These are phyloP conservation scores for Dyspetes luteomarginatus DNA, from an alignment of 2,888 invertebrate species.

Conservation along the genomic window DNA sequence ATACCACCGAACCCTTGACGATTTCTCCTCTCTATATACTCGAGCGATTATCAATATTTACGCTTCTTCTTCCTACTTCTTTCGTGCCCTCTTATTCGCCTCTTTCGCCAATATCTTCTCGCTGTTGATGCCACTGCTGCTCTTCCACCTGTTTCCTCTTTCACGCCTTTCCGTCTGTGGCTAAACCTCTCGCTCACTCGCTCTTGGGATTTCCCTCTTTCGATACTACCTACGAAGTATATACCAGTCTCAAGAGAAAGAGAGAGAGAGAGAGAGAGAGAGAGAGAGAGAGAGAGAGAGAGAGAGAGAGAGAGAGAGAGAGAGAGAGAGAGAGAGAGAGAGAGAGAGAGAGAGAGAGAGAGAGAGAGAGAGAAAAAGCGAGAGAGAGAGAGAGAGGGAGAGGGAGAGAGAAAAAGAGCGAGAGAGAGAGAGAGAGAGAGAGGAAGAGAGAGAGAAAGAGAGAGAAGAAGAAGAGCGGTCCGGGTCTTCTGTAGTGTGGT, in stretches of 20 bases:
- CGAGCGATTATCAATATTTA: constrained; percentile 82
- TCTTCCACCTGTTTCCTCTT: constrained; percentile 79
- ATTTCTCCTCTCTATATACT: constrained; percentile 27
- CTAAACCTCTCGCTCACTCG: constrained; percentile 58
- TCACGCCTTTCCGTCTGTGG: constrained; percentile 63
- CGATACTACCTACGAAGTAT: constrained; percentile 39
- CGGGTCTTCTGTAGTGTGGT: constrained; percentile 77
- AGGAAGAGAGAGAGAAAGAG: too few species aligned
- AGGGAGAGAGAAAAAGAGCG: too few species aligned
- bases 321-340: too few species aligned
- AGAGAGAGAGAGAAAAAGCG: too few species aligned
- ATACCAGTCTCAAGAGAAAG: too few species aligned
- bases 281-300: too few species aligned
- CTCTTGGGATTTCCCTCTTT: constrained; percentile 43
- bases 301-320: too few species aligned
- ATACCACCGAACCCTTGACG: constrained; percentile 3
- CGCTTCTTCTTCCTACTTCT: constrained; percentile 71
- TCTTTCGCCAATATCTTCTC: constrained; percentile 51
- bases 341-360: too few species aligned
- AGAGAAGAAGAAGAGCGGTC: constrained; percentile 72
- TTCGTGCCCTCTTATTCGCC: constrained; percentile 49
- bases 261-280: too few species aligned
- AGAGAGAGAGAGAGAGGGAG: too few species aligned
- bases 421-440: too few species aligned
- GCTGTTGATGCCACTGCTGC: constrained; percentile 37